Base-by-base conservation (phyloP, 2,888 invertebrate genomes). In the Cinara cedri region DNA sequence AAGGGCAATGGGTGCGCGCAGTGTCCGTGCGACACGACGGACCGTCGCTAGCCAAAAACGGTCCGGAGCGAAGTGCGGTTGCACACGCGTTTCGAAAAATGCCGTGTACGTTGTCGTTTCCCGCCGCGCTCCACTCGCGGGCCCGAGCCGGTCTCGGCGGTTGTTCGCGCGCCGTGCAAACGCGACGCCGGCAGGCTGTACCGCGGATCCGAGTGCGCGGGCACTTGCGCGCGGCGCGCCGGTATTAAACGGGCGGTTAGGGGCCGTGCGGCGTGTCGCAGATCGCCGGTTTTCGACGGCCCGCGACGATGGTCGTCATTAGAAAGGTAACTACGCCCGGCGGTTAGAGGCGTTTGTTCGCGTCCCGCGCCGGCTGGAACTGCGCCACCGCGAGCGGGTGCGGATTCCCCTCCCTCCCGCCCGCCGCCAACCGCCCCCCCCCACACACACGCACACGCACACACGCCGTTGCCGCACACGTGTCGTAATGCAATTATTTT, bases 401-500 rank as follows among this genome's bases (percentile, higher is more conserved):
- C 57, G 26, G 24, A 24, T 60, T 46, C 46, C 46, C 46, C n/a
- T n/a, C n/a, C n/a, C n/a, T n/a, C n/a, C n/a, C n/a, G n/a, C n/a
- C n/a, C n/a, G n/a, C n/a, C n/a, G n/a, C n/a, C n/a, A n/a, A n/a
- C n/a, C n/a, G n/a, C n/a, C n/a, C n/a, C n/a, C n/a, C n/a, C n/a
- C n/a, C n/a, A n/a, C n/a, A n/a, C n/a, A n/a, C n/a, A n/a, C n/a
- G n/a, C n/a, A n/a, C n/a, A n/a, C n/a, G n/a, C n/a, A n/a, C n/a
- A n/a, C n/a, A n/a, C n/a, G n/a, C n/a, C n/a, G n/a, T n/a, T n/a
- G n/a, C n/a, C n/a, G n/a, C n/a, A n/a, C n/a, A n/a, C 60, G n/a
- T 26, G 13, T 70, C 46, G 13, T 19, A 14, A 57, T 14, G 60
- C 13, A 74, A 74, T 74, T 63, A 74, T 74, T 54, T 74, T 63